Base-by-base conservation (phyloP, 2,888 invertebrate genomes). In the Eledone cirrhosa region DNA sequence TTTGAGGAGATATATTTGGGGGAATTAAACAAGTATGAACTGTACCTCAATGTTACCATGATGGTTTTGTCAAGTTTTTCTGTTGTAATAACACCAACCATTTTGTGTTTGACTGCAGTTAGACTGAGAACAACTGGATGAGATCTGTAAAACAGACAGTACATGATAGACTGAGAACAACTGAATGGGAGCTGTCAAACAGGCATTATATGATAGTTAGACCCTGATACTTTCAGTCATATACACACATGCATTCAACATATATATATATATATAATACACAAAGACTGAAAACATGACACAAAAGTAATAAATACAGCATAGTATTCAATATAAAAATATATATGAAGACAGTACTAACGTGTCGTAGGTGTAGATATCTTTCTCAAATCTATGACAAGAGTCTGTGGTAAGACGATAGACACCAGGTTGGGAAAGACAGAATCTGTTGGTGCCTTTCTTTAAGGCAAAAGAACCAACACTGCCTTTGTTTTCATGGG, bases 361-460 rank as follows among this genome's bases (percentile, higher is more conserved):
- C 88, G 93, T 93, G 79, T 92, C 92, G 90, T 93, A 93, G 16
- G 87, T 88, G 83, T 92, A 92, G 4, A 89, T 86, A 1, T 91
- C 86, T 77, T 91, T 91, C 48, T 92, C 92, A 90, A 95, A 96
- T 81, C 93, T 92, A 90, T 97, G 97, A 88, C 98, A 98, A 76
- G 96, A 94, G 82, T 93, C 93, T 7, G 97, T 94, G 8, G 92
- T 92, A 78, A 90, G 84, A 75, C 86, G 84, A 81, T 90, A 90
- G 33, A 88, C 84, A 7, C 91, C 91, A 0, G 94, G 92, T 83
- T 92, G 92, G 2, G 94, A 92, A 69, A 97, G 93, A 90, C 98
- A 98, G 86, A 94, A 93, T 63, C 93, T 92, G 79, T 94, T 94
- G 27, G 93, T 92, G 0, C 96, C 96, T 75, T 93, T 93, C 0